Base-by-base conservation (phyloP, 2,113 vertebrate species). In the Rhinogobius similis region DNA sequence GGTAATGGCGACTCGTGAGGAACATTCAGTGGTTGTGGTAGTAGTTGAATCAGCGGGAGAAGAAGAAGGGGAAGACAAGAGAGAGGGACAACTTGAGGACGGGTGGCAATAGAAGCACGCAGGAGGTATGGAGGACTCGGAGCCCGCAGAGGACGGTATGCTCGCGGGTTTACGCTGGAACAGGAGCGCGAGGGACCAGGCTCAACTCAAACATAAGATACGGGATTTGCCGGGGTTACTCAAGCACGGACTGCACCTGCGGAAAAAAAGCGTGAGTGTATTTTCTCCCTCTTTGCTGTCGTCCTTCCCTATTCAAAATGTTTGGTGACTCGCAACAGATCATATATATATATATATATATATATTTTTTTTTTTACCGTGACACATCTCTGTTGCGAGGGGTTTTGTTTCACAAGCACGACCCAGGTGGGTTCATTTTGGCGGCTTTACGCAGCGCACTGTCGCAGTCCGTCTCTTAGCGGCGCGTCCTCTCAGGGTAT, bases 171-270 rank as follows among this genome's bases (percentile, higher is more conserved):
- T 92, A 87, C 81, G 91, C 10, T 94, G 93, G 93, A 94, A 91
- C 92, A 84, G 92, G 78, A 93, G 93, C 83, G 90, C 93, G 48
- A 89, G 93, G 48, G 93, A 93, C 73, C 95, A 96, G 75, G 93
- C 93, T 69, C 95, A 96, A 89, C 94, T 95, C 75, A 95, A 95
- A 83, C 96, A 97, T 83, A 95, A 96, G 90, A 96, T 98, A 79
- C 87, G 92, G 88, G 96, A 98, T 72, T 92, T 98, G 81, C 97
- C 97, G 2, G 94, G 96, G 46, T 88, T 97, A 67, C 93, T 98
- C 68, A 95, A 96, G 78, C 96, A 96, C 91, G 96, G 96, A 56
- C 93, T 98, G 77, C 96, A 96, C 82, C 91, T 98, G 94, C 93
- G 96, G 89, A 98, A 96, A 92, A 98, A 96, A 85, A 94, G 91